A percentile compares a stretch with the other conserved stretches of the same genome.
Evolutionary conservation across 2,797 vertebrate species (phyloP).

Genomic region (Potorous gilbertii): DNA sequence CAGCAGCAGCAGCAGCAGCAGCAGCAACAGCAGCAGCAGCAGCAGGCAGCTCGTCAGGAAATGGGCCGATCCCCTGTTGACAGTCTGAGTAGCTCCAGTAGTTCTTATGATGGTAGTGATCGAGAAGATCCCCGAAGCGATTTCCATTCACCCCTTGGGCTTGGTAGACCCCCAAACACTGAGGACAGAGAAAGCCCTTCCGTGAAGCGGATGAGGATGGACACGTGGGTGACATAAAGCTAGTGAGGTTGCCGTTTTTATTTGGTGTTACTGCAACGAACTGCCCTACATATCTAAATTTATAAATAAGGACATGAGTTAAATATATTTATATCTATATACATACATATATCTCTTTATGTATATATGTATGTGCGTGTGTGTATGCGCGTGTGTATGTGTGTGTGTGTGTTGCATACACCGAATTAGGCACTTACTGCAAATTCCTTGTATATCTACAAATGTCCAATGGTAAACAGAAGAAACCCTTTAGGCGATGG

Average conservation of each 20-base stretch:
- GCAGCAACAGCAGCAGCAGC: constrained; percentile 82
- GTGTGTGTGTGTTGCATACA: constrained; percentile 87
- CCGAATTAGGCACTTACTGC: constrained; percentile 94
- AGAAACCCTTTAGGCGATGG: constrained; percentile 88
- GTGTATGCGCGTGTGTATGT: constrained; percentile 85
- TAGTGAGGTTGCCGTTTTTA: constrained; percentile 43
- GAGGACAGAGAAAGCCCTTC: constrained; percentile 96
- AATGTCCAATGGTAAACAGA: constrained; percentile 85
- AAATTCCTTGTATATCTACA: constrained; percentile 87
- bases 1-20: constrained; percentile 85
- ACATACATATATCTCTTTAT: constrained; percentile 86
- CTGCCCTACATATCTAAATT: constrained; percentile 92
- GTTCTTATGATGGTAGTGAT: constrained; percentile 98
- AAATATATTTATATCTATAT: constrained; percentile 90
- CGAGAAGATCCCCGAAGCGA: constrained; percentile 95
- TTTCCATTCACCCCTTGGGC: constrained; percentile 94
- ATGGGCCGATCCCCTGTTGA: constrained; percentile 97
- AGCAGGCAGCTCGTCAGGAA: constrained; percentile 89
- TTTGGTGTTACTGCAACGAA: constrained; percentile 80
- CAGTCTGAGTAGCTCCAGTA: constrained; percentile 99
- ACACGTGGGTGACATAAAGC: constrained; percentile 98
- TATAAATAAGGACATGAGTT: constrained; percentile 86
- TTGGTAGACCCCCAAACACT: constrained; percentile 90
- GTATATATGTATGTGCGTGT: constrained; percentile 86
- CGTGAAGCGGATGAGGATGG: constrained; percentile 98